Percentiles rank a stretch among this genome's conserved stretches.
phyloP scores from a whole-genome alignment of 2,113 vertebrate genomes.

The Sprattus sprattus region DNA sequence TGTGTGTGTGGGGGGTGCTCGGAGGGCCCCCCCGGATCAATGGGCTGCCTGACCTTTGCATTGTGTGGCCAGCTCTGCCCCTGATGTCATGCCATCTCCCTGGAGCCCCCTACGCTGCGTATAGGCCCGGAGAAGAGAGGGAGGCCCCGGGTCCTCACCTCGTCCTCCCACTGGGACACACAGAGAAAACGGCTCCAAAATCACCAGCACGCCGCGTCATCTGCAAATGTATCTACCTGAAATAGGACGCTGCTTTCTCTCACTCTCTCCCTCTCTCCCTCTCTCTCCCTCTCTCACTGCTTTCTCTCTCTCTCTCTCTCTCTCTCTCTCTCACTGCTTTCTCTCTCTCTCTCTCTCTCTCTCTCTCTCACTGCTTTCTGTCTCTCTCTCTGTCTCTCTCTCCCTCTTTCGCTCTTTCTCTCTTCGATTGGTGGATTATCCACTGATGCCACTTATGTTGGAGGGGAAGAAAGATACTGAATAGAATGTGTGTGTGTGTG shows the following conservation, averaged over 20 bases:
- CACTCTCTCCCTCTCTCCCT: background rate
- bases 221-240: slow-evolving; percentile 70
- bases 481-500: background rate
- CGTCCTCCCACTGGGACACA: slow-evolving; percentile 65
- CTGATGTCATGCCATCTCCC: slow-evolving; percentile 76
- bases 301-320: background rate
- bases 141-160: slow-evolving; percentile 65
- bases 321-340: too few species aligned
- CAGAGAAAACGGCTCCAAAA: slow-evolving; percentile 71
- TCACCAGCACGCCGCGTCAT: slow-evolving; percentile 49
- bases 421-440: background rate
- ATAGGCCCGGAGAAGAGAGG: slow-evolving; percentile 63
- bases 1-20: slow-evolving; percentile 12
- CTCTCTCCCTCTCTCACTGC: background rate
- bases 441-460: background rate
- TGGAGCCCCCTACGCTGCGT: slow-evolving; percentile 62
- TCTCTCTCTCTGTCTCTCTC: background rate
- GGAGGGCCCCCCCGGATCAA: slow-evolving; percentile 69
- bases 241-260: slow-evolving; percentile 47
- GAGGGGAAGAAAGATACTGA: background rate
- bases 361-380: background rate
- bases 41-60: slow-evolving; percentile 74
- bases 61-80: slow-evolving; percentile 69
- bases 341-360: background rate
- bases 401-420: background rate